phyloP scores from a whole-genome alignment of 2,888 invertebrate genomes.

The Tipula lateralis region DNA sequence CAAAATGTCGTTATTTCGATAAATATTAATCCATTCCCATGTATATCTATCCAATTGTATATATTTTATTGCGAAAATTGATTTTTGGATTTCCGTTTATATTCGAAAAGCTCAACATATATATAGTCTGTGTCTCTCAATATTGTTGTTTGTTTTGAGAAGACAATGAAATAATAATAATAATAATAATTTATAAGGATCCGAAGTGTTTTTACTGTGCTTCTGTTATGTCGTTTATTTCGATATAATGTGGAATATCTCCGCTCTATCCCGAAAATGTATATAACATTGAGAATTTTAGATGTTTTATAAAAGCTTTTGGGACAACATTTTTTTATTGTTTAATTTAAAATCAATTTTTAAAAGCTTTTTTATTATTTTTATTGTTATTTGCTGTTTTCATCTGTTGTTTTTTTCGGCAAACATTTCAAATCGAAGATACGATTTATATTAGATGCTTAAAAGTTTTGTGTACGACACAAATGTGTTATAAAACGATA shows the following conservation, averaged over 20 bases:
- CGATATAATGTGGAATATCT: not conserved
- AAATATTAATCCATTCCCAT: not conserved
- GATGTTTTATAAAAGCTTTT: slow-evolving; percentile 19
- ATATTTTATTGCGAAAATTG: not conserved
- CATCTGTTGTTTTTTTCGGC: not conserved
- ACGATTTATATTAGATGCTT: not conserved
- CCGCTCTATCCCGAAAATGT: not conserved
- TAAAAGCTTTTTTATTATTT: slow-evolving; percentile 11
- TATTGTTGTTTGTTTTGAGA: not conserved
- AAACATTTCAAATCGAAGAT: not conserved
- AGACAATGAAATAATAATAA: slow-evolving; percentile 24
- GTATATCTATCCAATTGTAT: not conserved
- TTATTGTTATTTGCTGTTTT: slow-evolving; percentile 11
- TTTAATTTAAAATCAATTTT: slow-evolving; percentile 24
- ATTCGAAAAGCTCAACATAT: too few species aligned
- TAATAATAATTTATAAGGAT: slow-evolving; percentile 24
- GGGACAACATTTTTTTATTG: not conserved
- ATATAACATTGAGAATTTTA: not conserved
- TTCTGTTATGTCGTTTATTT: not conserved
- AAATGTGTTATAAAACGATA: not conserved
- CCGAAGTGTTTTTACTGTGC: not conserved
- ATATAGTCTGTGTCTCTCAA: not conserved
- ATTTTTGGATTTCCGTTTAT: not conserved
- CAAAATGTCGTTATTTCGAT: not conserved
- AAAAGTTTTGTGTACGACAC: not conserved